Evolutionary conservation across 2,797 vertebrate genomes (phyloP), one percentile per base, ranked within the genome.

Genomic region (Loriculus beryllinus): DNA sequence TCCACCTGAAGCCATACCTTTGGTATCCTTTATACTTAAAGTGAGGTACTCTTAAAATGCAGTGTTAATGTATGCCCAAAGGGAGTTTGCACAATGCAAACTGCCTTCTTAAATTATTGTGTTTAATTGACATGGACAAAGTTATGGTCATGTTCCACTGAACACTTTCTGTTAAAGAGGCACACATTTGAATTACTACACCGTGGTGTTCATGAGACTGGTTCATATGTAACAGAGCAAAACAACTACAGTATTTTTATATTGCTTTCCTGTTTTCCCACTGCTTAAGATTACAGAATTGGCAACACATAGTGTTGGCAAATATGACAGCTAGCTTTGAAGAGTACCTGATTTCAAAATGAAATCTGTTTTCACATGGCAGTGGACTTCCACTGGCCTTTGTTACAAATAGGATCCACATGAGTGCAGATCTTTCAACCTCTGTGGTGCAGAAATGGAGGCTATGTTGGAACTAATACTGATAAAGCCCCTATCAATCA

Each of bases 41-140:
- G 12, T 2, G 2, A 81, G 40, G 51, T 31, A 21, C 45, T 82
- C 31, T 63, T 42, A 47, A 74, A 91, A 37, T 4, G 37, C 33
- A 52, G 33, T 29, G 6, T 2, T 22, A 92, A 7, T 2, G 0
- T 22, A 67, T 0, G 4, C 13, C 8, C 59, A 54, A 56, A 54
- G 22, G 19, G 28, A 85, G 42, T 31, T 18, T 52, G 57, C 40
- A 72, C 29, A 49, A 12, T 33, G 59, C 29, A 86, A 81, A 83
- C 0, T 64, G 54, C 45, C 39, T 75, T 68, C 45, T 57, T 37
- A 69, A 88, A 20, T 26, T 76, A 22, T 21, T 15, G 20, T 48
- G 28, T 52, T 90, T 81, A 51, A 86, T 10, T 40, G 40, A 25
- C n/a, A 62, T 4, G 51, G 45, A 75, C 39, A 72, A 83, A 33